These are phyloP conservation scores for Drosophila suboccidentalis DNA, from an alignment of 2,888 invertebrate genomes.

Conservation along the genomic window DNA sequence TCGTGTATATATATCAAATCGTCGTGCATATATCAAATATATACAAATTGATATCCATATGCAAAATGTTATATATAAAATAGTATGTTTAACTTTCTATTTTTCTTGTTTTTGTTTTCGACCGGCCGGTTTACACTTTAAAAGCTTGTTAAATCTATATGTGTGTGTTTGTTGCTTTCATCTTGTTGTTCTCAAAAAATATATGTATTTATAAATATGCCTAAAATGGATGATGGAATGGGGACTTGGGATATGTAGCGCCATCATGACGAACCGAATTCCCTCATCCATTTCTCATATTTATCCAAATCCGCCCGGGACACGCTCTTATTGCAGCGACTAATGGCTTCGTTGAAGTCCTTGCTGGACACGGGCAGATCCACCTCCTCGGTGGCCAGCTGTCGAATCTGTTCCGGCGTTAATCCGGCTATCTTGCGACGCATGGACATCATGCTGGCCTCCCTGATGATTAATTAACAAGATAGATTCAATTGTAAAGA, in stretches of 20 bases:
- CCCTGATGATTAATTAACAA: slow-evolving; percentile 87
- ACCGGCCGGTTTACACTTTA: slow-evolving; percentile 65
- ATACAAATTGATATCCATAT: slow-evolving; percentile 52
- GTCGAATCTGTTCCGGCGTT: slow-evolving; percentile 96
- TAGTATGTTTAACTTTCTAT: slow-evolving; percentile 57
- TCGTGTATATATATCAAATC: slow-evolving; percentile 40
- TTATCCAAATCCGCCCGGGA: slow-evolving; percentile 97
- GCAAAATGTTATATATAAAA: slow-evolving; percentile 75
- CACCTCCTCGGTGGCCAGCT: slow-evolving; percentile 97
- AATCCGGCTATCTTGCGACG: slow-evolving; percentile 96
- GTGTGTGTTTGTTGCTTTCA: slow-evolving; percentile 23
- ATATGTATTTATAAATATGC: slow-evolving; percentile 40
- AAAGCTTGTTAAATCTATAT: slow-evolving; percentile 64
- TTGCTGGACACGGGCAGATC: slow-evolving; percentile 96
- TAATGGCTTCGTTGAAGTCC: slow-evolving; percentile 97
- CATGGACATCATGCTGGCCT: slow-evolving; percentile 99
- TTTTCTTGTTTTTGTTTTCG: slow-evolving; percentile 4
- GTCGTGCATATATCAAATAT: slow-evolving; percentile 49
- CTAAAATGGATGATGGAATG: slow-evolving; percentile 44
- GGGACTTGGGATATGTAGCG: slow-evolving; percentile 22
- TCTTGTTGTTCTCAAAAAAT: slow-evolving; percentile 59
- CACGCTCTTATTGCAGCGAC: slow-evolving; percentile 98
- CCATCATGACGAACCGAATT: slow-evolving; percentile 91
- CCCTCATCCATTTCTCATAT: slow-evolving; percentile 98
- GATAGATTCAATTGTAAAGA: not conserved